A percentile compares a stretch with the other conserved stretches of the same genome.
These are phyloP conservation scores for Cyprinodon variegatus DNA, from an alignment of 2,113 vertebrate genomes.

Conservation along the genomic window DNA sequence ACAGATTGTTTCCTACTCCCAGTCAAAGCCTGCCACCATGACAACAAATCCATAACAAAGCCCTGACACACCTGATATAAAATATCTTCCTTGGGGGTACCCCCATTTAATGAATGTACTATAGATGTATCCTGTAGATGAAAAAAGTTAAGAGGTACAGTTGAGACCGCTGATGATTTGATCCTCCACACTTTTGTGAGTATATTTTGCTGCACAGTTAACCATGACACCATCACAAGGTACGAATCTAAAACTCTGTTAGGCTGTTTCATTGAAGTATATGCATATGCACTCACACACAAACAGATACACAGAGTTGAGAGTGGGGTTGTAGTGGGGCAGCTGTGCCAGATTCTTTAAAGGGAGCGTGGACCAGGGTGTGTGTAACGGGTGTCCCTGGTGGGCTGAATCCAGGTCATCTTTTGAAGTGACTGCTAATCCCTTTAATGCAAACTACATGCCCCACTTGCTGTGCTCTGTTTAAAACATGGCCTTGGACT, in stretches of 20 bases:
- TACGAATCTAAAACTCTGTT: constrained; percentile 54
- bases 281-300: constrained; percentile 59
- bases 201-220: constrained; percentile 36
- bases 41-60: constrained; percentile 64
- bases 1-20: constrained; percentile 55
- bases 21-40: constrained; percentile 69
- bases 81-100: constrained; percentile 29
- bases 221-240: constrained; percentile 52
- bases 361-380: constrained; percentile 79
- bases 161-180: constrained; percentile 35
- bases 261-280: constrained; percentile 45
- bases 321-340: constrained; percentile 73
- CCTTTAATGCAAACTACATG: constrained; percentile 86
- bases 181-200: constrained; percentile 25
- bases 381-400: constrained; percentile 84
- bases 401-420: constrained; percentile 85
- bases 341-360: constrained; percentile 82
- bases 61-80: constrained; percentile 49
- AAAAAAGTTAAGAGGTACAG: constrained; percentile 26
- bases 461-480: constrained; percentile 81
- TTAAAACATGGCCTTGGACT: constrained; percentile 81
- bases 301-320: constrained; percentile 58
- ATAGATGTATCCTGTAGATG: neutral
- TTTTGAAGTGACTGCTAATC: constrained; percentile 85
- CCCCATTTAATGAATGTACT: constrained; percentile 16